phyloP scores from a whole-genome alignment of 2,797 vertebrate genomes.

The Spizella passerina region DNA sequence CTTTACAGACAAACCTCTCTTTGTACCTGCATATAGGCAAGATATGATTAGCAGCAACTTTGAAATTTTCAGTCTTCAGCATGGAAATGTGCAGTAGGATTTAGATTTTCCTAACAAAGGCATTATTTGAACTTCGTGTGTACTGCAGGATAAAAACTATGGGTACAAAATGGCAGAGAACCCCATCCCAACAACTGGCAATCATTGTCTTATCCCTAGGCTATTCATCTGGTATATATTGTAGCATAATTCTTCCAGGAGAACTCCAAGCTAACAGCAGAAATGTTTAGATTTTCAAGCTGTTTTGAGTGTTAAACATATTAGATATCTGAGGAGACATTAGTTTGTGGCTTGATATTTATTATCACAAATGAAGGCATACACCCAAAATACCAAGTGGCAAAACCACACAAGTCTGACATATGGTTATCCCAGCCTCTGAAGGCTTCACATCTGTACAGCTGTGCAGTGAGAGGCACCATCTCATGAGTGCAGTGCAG shows the following conservation, averaged over 20 bases:
- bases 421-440: neutral
- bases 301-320: constrained; percentile 12
- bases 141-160: neutral
- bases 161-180: neutral
- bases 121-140: neutral
- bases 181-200: neutral
- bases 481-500: neutral
- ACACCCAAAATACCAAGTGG: neutral
- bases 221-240: constrained; percentile 12
- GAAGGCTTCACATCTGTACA: neutral
- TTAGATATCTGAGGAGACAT: constrained; percentile 27
- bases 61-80: neutral
- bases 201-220: neutral
- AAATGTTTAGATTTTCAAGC: constrained; percentile 47
- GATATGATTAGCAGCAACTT: neutral
- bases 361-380: constrained; percentile 47
- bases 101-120: neutral
- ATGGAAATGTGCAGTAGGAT: neutral
- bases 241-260: neutral
- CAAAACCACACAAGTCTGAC: constrained; percentile 34
- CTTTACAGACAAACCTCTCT: neutral
- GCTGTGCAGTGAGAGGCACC: neutral
- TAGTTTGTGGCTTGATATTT: constrained; percentile 45
- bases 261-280: constrained; percentile 15
- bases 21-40: neutral